phyloP scores from a whole-genome alignment of 2,797 vertebrate species.

The Hypotaenidia philippensis region DNA sequence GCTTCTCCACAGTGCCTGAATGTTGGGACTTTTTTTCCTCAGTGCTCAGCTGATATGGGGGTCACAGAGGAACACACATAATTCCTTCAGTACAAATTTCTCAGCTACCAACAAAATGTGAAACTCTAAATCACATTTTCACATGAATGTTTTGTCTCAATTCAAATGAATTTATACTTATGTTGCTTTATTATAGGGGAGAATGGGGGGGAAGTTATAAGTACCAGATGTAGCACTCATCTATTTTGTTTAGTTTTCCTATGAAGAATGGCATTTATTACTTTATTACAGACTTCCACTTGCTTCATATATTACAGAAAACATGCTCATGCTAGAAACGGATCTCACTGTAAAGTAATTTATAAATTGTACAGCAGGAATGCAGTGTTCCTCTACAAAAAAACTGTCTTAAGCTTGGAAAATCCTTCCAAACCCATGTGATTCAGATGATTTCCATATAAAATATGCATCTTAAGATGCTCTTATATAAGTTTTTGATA shows the following conservation, averaged over 20 bases:
- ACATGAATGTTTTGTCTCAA: neutral
- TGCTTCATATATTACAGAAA: neutral
- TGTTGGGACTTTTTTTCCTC: neutral
- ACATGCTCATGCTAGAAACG: neutral
- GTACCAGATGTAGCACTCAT: neutral
- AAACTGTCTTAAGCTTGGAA: neutral
- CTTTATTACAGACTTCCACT: neutral
- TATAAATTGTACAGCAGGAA: neutral
- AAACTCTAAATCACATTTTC: neutral
- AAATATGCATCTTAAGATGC: conserved; percentile 2
- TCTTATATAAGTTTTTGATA: neutral
- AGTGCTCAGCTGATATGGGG: neutral
- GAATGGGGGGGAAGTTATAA: neutral
- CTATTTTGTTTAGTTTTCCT: neutral
- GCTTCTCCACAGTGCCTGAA: neutral
- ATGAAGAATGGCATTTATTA: neutral
- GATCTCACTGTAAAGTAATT: neutral
- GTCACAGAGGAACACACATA: neutral
- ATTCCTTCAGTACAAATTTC: neutral
- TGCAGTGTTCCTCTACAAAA: neutral
- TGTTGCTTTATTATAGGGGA: neutral
- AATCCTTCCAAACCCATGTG: neutral
- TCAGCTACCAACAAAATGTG: neutral
- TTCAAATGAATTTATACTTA: neutral
- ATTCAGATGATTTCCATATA: neutral